A percentile compares a stretch with the other conserved stretches of the same genome.
Conservation (phyloP, 2,113 vertebrate species). For the Callocephalon fimbriatum region DNA sequence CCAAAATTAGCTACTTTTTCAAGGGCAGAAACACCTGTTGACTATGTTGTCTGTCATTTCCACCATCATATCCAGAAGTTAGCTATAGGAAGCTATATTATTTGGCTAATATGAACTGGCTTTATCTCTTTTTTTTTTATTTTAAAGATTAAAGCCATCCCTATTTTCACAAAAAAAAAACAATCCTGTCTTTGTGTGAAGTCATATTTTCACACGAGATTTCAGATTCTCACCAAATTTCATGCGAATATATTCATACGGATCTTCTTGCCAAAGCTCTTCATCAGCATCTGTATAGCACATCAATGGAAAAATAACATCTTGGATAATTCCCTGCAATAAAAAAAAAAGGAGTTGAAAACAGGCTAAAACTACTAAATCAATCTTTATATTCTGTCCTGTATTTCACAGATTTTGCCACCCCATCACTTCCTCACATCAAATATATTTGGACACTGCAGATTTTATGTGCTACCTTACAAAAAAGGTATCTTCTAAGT, state of each 20-base stretch:
- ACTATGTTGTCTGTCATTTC: not conserved
- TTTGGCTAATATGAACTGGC: not conserved
- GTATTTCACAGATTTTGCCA: not conserved
- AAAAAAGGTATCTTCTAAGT: not conserved
- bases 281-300: slow-evolving; percentile 99
- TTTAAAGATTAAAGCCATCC: not conserved
- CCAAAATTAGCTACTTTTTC: not conserved
- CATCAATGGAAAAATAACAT: slow-evolving; percentile 92
- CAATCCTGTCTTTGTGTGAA: not conserved
- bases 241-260: slow-evolving; percentile 99
- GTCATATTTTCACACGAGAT: not conserved
- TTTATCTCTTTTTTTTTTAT: not conserved
- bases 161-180: not conserved
- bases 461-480: not conserved
- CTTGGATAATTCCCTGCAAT: slow-evolving; percentile 84
- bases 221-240: slow-evolving; percentile 89
- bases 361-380: not conserved
- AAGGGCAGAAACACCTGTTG: not conserved
- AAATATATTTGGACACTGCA: not conserved
- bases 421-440: not conserved
- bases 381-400: not conserved
- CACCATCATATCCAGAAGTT: not conserved
- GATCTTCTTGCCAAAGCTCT: slow-evolving; percentile 98
- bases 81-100: not conserved
- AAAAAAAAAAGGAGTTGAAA: not conserved